Conservation (phyloP, 1,140 invertebrate species). For the Lepeophtheirus salmonis region DNA sequence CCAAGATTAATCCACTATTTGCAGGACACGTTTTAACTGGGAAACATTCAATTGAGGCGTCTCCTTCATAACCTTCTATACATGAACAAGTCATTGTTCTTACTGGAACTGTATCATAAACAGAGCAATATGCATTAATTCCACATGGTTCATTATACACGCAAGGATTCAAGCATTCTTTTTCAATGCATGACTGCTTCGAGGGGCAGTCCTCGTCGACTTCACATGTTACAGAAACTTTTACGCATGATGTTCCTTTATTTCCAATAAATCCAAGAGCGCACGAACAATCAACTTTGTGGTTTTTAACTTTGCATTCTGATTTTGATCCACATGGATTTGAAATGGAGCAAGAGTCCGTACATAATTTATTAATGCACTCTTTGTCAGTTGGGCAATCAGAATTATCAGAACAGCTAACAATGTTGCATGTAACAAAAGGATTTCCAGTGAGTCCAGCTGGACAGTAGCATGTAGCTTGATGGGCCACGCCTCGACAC, state of each 20-base stretch:
- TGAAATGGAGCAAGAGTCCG: slow-evolving; percentile 55
- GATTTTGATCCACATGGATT: slow-evolving; percentile 48
- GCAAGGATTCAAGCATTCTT: slow-evolving; percentile 23
- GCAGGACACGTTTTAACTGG: slow-evolving; percentile 39
- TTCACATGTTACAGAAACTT: slow-evolving; percentile 24
- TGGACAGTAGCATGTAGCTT: slow-evolving; percentile 27
- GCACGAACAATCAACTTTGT: slow-evolving; percentile 61
- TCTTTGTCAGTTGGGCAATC: slow-evolving; percentile 52
- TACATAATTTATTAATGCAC: slow-evolving; percentile 56
- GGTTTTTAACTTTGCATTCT: slow-evolving; percentile 53
- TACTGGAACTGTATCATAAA: slow-evolving; percentile 60
- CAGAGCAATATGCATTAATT: slow-evolving; percentile 53
- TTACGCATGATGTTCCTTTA: slow-evolving; percentile 34
- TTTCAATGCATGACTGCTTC: slow-evolving; percentile 23
- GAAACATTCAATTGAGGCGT: slow-evolving; percentile 27
- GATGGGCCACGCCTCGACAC: slow-evolving; percentile 27
- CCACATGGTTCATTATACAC: slow-evolving; percentile 22
- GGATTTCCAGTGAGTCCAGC: slow-evolving; percentile 41
- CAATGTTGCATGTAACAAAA: slow-evolving; percentile 43
- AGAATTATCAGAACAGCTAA: slow-evolving; percentile 50
- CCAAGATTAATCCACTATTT: slow-evolving; percentile 47
- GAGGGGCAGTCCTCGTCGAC: slow-evolving; percentile 23
- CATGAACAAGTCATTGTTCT: slow-evolving; percentile 24
- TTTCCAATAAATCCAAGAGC: slow-evolving; percentile 56
- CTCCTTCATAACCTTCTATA: slow-evolving; percentile 24